These are phyloP conservation scores for Hypothenemus hampei DNA, from an alignment of 1,140 invertebrate species.

Conservation along the genomic window DNA sequence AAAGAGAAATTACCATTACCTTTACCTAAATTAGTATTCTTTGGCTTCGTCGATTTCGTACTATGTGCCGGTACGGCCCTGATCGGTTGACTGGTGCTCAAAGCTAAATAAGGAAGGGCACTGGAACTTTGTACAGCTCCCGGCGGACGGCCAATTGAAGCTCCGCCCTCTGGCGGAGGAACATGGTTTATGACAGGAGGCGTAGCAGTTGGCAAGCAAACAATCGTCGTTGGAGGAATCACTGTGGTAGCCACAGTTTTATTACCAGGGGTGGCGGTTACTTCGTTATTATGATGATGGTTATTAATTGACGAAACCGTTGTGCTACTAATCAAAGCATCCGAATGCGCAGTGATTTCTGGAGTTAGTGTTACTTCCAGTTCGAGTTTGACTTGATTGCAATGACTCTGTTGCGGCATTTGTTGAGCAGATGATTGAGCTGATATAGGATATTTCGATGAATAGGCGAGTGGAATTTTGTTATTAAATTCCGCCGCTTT, in stretches of 20 bases:
- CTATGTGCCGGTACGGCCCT: conserved; percentile 44
- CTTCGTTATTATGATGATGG: conserved; percentile 40
- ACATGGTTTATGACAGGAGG: conserved; percentile 41
- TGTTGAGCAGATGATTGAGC: no score
- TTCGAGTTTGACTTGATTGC: conserved; percentile 45
- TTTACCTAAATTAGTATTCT: conserved; percentile 34
- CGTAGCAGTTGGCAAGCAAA: conserved; percentile 48
- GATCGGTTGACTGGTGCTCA: conserved; percentile 48
- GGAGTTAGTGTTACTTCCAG: conserved; percentile 52
- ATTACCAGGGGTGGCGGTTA: no score
- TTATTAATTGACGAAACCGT: conserved; percentile 40
- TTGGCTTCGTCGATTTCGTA: conserved; percentile 41
- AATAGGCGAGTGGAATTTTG: conserved; percentile 22
- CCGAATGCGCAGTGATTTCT: conserved; percentile 45
- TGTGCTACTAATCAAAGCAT: conserved; percentile 46
- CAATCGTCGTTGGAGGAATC: conserved; percentile 51
- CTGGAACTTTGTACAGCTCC: conserved; percentile 46
- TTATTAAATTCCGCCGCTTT: conserved; percentile 11
- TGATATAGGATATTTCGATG: no score
- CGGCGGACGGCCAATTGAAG: conserved; percentile 32
- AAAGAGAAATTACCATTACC: conserved; percentile 8
- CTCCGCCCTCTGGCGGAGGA: conserved; percentile 40
- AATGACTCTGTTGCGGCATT: conserved; percentile 28
- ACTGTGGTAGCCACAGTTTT: conserved; percentile 44
- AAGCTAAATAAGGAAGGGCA: conserved; percentile 50